phyloP scores from a whole-genome alignment of 2,888 invertebrate genomes.

The Thera britannica region DNA sequence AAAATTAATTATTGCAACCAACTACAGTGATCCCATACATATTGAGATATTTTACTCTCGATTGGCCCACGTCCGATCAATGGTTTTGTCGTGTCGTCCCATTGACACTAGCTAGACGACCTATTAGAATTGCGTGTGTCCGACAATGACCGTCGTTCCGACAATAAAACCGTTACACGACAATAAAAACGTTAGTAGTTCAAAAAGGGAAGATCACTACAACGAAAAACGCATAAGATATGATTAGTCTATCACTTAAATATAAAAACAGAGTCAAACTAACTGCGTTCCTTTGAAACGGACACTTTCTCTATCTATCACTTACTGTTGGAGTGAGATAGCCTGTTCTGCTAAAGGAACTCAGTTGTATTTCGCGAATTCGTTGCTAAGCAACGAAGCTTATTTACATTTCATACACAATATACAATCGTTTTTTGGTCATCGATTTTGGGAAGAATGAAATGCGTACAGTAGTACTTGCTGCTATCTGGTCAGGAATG shows the following conservation, averaged over 20 bases:
- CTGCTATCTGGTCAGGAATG: constrained; percentile 22
- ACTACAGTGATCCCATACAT: constrained; percentile 79
- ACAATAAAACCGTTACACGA: constrained; percentile 49
- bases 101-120: constrained; percentile 58
- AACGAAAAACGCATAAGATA: constrained; percentile 78
- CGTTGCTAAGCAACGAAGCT: constrained; percentile 68
- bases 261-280: constrained; percentile 43
- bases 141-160: constrained; percentile 49
- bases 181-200: constrained; percentile 53
- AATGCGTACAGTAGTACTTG: constrained; percentile 49
- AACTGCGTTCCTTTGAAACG: constrained; percentile 37
- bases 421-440: constrained; percentile 72
- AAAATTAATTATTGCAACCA: constrained; percentile 64
- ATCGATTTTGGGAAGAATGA: constrained; percentile 71
- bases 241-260: constrained; percentile 77
- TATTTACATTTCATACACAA: constrained; percentile 63
- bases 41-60: constrained; percentile 72
- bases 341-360: constrained; percentile 31
- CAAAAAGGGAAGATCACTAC: constrained; percentile 63
- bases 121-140: constrained; percentile 65
- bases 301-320: constrained; percentile 8
- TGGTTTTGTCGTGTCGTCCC: constrained; percentile 58
- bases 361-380: constrained; percentile 44
- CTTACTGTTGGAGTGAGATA: constrained; percentile 21
- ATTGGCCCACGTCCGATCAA: constrained; percentile 76